Percentiles rank a stretch among this genome's conserved stretches.
Evolutionary conservation across 2,888 invertebrate genomes (phyloP).

Genomic region (Lasius platythorax): DNA sequence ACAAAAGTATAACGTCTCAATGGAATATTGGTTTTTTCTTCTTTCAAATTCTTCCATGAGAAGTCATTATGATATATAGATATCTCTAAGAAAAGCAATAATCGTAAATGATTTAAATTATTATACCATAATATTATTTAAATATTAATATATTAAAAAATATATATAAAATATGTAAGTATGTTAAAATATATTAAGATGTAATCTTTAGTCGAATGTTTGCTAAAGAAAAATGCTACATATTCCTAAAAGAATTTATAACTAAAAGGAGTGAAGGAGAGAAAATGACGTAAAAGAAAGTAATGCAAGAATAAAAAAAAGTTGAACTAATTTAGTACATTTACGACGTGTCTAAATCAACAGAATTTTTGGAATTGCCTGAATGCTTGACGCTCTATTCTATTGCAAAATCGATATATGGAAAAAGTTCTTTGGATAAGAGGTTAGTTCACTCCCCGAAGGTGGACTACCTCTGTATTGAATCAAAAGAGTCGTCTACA

Average conservation of each 20-base stretch:
- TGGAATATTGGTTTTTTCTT: not conserved
- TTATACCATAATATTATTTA: too few relatives aligned
- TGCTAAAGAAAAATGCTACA: not conserved
- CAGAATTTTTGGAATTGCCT: conserved; percentile 4
- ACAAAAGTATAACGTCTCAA: not conserved
- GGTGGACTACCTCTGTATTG: conserved; percentile 71
- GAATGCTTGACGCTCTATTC: not conserved
- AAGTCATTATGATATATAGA: not conserved
- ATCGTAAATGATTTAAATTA: not conserved
- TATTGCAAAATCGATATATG: conserved; percentile 30
- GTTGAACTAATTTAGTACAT: conserved; percentile 2
- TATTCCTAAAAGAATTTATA: not conserved
- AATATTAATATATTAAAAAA: conserved; percentile 10
- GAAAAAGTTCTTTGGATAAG: conserved; percentile 63
- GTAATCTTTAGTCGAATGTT: not conserved
- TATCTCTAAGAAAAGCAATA: not conserved
- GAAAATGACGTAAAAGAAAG: not conserved
- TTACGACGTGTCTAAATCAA: not conserved
- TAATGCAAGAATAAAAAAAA: conserved; percentile 2
- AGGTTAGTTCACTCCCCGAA: conserved; percentile 66
- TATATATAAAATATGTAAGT: not conserved
- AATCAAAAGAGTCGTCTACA: conserved; percentile 59
- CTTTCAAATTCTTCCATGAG: not conserved
- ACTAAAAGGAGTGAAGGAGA: not conserved
- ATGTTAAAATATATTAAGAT: not conserved